Evolutionary conservation across 2,113 vertebrate genomes (phyloP), one percentile per base, ranked within the genome.

Genomic region (Edolisoma coerulescens): DNA sequence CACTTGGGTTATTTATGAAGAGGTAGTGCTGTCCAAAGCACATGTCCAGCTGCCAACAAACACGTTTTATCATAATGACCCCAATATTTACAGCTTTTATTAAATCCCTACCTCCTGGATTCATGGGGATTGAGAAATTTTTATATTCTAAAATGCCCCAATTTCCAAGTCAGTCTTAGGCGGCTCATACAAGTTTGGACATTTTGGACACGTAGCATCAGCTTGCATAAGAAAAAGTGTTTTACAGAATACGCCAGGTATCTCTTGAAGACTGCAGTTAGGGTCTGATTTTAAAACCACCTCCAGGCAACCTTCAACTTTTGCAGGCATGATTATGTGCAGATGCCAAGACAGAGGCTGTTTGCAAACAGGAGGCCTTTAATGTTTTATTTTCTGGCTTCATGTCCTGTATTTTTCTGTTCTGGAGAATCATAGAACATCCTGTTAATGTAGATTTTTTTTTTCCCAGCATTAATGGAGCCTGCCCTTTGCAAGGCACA

Each of bases 371-470:
- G 26, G 49, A 84, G 44, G 11, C 33, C 37, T 83, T 85, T 44
- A 91, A 86, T 84, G 79, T 80, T 94, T 88, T 65, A 74, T 95
- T 91, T 93, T 79, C 83, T 84, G 56, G 39, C 83, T 85, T 44
- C 30, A 79, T 1, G 3, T 87, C 86, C 65, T 49, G 21, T 56
- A 80, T 52, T 69, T 88, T 87, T 92, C 83, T 86, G 56, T 85
- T 61, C 71, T 74, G 54, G 15, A 80, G 56, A 70, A 91, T 60
- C 68, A 30, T 3, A 80, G 79, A 79, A 70, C 59, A 80, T 54
- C 52, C 74, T 85, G 70, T 78, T 93, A 94, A 88, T 26, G 75
- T 12, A 85, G 63, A 81, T 30, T 75, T 82, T 68, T 75, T 76
- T 73, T 30, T 27, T 39, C 6, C 69, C 32, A 23, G 54, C 54